A percentile compares a stretch with the other conserved stretches of the same genome.
Evolutionary conservation across 2,888 invertebrate genomes (phyloP).

Genomic region (Amphipyra berbera): DNA sequence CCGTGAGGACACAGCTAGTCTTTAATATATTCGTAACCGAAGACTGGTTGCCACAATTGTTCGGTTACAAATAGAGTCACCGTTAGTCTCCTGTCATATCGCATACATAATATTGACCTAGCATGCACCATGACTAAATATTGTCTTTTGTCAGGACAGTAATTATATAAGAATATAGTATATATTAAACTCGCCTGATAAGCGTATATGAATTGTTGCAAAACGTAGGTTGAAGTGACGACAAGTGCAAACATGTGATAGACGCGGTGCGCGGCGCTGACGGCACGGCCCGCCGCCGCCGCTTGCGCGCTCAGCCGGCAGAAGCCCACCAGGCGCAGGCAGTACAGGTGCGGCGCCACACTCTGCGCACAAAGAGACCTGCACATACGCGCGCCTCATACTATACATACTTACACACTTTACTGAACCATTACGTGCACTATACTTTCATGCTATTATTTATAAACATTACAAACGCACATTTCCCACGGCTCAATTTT

Average conservation of each 20-base stretch:
- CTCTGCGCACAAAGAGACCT: constrained; percentile 56
- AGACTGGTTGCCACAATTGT: too few relatives aligned
- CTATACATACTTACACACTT: constrained; percentile 4
- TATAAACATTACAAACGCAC: too few relatives aligned
- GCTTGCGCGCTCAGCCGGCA: constrained; percentile 46
- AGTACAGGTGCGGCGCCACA: constrained; percentile 64
- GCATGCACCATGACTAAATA: too few relatives aligned
- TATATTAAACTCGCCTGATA: constrained; percentile 61
- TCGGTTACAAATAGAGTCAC: too few relatives aligned
- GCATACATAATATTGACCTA: too few relatives aligned
- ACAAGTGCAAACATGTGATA: constrained; percentile 67
- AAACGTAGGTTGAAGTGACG: constrained; percentile 65
- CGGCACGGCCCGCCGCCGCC: constrained; percentile 4
- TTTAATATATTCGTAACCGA: too few relatives aligned
- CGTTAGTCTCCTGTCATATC: too few relatives aligned
- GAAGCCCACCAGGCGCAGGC: constrained; percentile 63
- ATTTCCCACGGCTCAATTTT: too few relatives aligned
- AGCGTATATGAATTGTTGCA: constrained; percentile 73
- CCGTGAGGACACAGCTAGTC: too few relatives aligned
- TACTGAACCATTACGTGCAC: background rate
- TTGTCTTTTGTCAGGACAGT: too few relatives aligned
- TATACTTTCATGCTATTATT: too few relatives aligned
- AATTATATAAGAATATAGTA: too few relatives aligned
- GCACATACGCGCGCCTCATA: background rate
- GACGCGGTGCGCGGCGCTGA: constrained; percentile 27